A percentile compares a stretch with the other conserved stretches of the same genome.
Evolutionary conservation across 1,140 invertebrate genomes (phyloP).

Genomic region (Heterodera carotae): DNA sequence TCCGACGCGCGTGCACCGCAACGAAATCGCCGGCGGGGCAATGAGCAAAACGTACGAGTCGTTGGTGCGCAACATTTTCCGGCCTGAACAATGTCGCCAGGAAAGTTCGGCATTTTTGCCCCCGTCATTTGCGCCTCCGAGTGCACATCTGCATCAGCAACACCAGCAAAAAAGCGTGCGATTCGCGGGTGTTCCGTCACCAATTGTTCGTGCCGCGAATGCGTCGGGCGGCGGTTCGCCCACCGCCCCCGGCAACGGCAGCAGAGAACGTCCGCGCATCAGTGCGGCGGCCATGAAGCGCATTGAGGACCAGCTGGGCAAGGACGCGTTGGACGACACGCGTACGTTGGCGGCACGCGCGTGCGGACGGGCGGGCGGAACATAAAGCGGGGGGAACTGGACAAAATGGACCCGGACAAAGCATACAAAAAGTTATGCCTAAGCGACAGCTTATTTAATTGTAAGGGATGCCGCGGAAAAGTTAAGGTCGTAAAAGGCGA

Average conservation of each 20-base stretch:
- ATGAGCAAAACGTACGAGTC: conserved; percentile 37
- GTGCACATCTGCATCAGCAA: not conserved
- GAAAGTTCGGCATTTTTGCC: conserved; percentile 5
- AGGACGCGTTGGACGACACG: conserved; percentile 50
- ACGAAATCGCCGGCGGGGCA: conserved; percentile 37
- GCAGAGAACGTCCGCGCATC: conserved; percentile 34
- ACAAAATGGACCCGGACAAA: too few relatives aligned
- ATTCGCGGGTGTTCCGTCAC: not conserved
- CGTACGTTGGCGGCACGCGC: conserved; percentile 19
- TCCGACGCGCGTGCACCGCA: conserved; percentile 34
- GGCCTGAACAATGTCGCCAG: conserved; percentile 15
- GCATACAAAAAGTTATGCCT: too few relatives aligned
- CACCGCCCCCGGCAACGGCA: too few relatives aligned
- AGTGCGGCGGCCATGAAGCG: conserved; percentile 42
- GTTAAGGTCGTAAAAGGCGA: too few relatives aligned
- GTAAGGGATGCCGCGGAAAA: too few relatives aligned
- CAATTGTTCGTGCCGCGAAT: conserved; percentile 3
- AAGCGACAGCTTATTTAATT: too few relatives aligned
- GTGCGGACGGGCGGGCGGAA: not conserved
- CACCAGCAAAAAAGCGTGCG: not conserved
- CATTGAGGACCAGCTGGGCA: conserved; percentile 48
- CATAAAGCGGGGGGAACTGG: not conserved
- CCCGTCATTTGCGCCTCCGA: conserved; percentile 24
- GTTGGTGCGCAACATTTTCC: conserved; percentile 33
- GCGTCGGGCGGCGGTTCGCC: too few relatives aligned